phyloP scores from a whole-genome alignment of 2,888 invertebrate genomes.

The Microctonus aethiopoides region DNA sequence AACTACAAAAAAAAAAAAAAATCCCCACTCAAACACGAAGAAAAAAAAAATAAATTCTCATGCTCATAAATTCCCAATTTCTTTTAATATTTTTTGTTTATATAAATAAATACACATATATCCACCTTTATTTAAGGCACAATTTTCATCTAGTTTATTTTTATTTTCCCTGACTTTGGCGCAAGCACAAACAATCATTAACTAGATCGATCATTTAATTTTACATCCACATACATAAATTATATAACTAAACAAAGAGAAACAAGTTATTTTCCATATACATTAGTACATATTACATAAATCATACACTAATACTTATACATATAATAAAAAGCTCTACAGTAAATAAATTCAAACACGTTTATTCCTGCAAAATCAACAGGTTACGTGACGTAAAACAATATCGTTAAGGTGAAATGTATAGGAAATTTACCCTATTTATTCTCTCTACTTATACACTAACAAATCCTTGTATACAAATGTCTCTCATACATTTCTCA shows the following conservation, averaged over 20 bases:
- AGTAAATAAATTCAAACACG: slow-evolving; percentile 13
- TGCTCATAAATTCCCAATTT: too few species aligned
- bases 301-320: too few species aligned
- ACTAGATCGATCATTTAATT: not conserved
- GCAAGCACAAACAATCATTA: not conserved
- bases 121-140: not conserved
- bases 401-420: not conserved
- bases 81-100: not conserved
- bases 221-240: not conserved
- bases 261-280: slow-evolving; percentile 50
- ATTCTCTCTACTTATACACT: not conserved
- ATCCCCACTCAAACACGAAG: too few species aligned
- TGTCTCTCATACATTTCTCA: too few species aligned
- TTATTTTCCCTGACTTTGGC: not conserved
- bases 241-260: not conserved
- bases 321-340: not conserved
- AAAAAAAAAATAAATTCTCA: not conserved
- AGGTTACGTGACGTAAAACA: slow-evolving; percentile 52
- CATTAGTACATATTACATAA: too few species aligned
- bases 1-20: too few species aligned
- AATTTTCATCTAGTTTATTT: not conserved
- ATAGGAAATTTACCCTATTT: not conserved
- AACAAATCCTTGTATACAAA: too few species aligned
- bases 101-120: too few species aligned
- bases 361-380: slow-evolving; percentile 59